A percentile compares a stretch with the other conserved stretches of the same genome.
phyloP scores from a whole-genome alignment of 2,797 vertebrate species.

The Coendou prehensilis region DNA sequence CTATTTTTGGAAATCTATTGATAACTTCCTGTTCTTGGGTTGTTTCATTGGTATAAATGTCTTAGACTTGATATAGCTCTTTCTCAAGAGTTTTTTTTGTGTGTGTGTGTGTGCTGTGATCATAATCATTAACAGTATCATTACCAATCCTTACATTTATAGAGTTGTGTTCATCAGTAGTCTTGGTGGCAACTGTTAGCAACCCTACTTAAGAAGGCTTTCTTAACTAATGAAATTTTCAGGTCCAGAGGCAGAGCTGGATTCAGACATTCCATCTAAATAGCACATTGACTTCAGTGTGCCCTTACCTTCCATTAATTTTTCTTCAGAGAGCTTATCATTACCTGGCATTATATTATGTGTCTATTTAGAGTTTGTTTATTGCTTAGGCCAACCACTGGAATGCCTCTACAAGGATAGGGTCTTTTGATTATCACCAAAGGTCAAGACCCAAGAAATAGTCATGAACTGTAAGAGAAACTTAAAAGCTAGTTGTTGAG shows the following conservation, averaged over 20 bases:
- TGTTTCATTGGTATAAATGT: background rate
- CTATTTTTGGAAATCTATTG: conserved; percentile 38
- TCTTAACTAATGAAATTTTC: background rate
- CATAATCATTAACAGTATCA: background rate
- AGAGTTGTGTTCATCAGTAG: background rate
- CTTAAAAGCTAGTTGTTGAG: background rate
- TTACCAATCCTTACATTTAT: background rate
- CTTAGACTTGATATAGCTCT: conserved; percentile 1
- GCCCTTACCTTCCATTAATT: background rate
- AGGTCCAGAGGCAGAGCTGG: background rate
- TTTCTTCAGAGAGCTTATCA: background rate
- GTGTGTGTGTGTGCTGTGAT: background rate
- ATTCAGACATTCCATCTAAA: background rate
- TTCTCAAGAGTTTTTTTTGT: background rate
- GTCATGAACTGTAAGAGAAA: background rate
- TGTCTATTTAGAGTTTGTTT: background rate
- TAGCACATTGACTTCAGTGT: background rate
- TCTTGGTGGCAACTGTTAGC: background rate
- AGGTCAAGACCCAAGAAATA: background rate
- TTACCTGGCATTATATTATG: background rate
- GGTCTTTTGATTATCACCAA: background rate
- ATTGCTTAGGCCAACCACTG: background rate
- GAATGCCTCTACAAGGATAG: background rate
- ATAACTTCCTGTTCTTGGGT: conserved; percentile 33
- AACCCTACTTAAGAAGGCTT: background rate